Percentiles rank a stretch among this genome's conserved stretches.
Conservation (phyloP, 35 echinoderm and acorn worm species). For the Heliocidaris tuberculata region DNA sequence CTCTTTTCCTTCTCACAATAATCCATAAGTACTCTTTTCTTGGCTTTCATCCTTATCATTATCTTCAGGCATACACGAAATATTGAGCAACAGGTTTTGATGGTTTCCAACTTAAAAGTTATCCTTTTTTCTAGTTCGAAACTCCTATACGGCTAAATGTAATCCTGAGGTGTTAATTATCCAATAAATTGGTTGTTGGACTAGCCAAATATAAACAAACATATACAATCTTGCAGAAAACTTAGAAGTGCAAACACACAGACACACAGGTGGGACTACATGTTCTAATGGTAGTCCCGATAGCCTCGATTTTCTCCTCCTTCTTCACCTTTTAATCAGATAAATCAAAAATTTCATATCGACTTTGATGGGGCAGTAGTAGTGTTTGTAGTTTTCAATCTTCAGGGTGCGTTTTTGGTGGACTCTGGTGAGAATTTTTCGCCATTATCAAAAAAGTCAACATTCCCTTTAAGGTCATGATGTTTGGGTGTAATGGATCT, state of each 20-base stretch:
- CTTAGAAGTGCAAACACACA: background rate
- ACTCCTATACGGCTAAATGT: too few relatives aligned
- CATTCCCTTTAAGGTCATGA: background rate
- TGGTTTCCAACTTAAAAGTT: background rate
- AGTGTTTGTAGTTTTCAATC: background rate
- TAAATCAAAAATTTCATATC: background rate
- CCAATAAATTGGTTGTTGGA: too few relatives aligned
- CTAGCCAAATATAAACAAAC: too few relatives aligned
- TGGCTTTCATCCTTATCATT: background rate
- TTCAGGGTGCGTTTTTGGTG: background rate
- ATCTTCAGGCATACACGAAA: background rate
- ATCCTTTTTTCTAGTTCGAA: background rate
- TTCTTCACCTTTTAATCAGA: background rate
- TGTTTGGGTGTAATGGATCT: conserved; percentile 7
- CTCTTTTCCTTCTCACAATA: background rate
- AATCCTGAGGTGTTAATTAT: too few relatives aligned
- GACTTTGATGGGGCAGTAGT: background rate
- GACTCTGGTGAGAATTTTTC: background rate
- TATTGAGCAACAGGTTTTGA: background rate
- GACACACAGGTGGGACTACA: background rate
- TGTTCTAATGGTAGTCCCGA: background rate
- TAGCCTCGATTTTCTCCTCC: background rate
- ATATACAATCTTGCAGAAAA: too few relatives aligned
- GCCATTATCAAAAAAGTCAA: background rate
- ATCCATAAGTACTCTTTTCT: background rate